Evolutionary conservation across 2,113 vertebrate species (phyloP).

Genomic region (Cyanoliseus patagonus): DNA sequence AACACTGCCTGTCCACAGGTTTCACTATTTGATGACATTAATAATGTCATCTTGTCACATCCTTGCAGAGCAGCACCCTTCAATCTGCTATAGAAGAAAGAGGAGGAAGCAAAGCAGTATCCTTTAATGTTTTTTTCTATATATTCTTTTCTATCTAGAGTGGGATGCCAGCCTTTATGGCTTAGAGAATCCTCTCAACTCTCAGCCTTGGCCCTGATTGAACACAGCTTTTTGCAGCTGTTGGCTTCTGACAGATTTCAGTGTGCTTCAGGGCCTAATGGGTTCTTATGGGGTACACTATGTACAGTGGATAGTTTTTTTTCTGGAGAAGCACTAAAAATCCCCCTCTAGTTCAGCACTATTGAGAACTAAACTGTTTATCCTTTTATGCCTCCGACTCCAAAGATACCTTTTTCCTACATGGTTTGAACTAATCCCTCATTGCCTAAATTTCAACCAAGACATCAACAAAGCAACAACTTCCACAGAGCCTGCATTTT

Average conservation of each 20-base stretch:
- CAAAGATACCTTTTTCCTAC: background rate
- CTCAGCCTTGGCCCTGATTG: background rate
- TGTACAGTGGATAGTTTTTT: background rate
- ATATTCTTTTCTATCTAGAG: background rate
- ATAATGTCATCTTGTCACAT: background rate
- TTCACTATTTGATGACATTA: background rate
- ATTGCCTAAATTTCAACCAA: background rate
- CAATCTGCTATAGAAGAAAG: background rate
- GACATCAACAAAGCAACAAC: background rate
- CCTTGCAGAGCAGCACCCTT: background rate
- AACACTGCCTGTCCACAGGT: background rate
- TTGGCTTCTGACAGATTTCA: background rate
- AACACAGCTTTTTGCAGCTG: background rate
- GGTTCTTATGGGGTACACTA: background rate
- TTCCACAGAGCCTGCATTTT: background rate
- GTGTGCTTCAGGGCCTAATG: background rate
- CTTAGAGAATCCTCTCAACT: background rate
- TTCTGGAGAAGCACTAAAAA: background rate
- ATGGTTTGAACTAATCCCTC: background rate
- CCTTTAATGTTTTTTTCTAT: background rate
- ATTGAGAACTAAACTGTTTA: background rate
- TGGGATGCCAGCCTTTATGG: background rate
- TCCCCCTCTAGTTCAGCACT: background rate
- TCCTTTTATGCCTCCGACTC: background rate
- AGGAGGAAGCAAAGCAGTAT: background rate